Percentiles rank a stretch among this genome's conserved stretches.
These are phyloP conservation scores for Bovichtus variegatus DNA, from an alignment of 2,797 vertebrate genomes.

Conservation along the genomic window DNA sequence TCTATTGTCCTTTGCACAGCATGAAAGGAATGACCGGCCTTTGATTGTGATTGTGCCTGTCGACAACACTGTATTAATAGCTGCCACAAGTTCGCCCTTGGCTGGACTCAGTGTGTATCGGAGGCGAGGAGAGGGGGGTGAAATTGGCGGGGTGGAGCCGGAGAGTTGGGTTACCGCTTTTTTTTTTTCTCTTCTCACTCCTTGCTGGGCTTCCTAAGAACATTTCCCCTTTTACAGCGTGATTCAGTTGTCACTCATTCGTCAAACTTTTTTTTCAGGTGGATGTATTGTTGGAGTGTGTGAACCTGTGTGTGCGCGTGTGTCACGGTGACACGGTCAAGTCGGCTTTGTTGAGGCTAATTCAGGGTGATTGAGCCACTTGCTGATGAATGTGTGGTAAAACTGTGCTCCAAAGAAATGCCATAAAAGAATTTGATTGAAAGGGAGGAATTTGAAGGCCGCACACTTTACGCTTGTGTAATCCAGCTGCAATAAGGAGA, in stretches of 20 bases:
- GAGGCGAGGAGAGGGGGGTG: slow-evolving; percentile 16
- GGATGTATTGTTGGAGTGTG: slow-evolving; percentile 28
- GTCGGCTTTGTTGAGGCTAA: slow-evolving; percentile 26
- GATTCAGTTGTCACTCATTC: slow-evolving; percentile 59
- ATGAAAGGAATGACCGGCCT: slow-evolving; percentile 61
- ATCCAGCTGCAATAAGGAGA: slow-evolving; percentile 36
- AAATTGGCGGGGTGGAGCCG: slow-evolving; percentile 17
- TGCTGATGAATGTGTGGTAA: neutral
- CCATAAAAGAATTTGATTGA: slow-evolving; percentile 7
- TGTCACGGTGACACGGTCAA: slow-evolving; percentile 8
- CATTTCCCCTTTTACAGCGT: slow-evolving; percentile 41
- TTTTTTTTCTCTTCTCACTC: slow-evolving; percentile 33
- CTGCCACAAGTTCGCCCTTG: slow-evolving; percentile 60
- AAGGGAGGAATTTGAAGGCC: slow-evolving; percentile 24
- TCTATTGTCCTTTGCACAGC: slow-evolving; percentile 48
- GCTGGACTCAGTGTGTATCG: slow-evolving; percentile 50
- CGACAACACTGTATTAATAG: slow-evolving; percentile 81
- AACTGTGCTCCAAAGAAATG: slow-evolving; percentile 10
- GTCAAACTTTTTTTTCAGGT: slow-evolving; percentile 14
- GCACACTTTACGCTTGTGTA: slow-evolving; percentile 22
- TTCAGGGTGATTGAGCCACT: slow-evolving; percentile 14
- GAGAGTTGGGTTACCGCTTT: slow-evolving; percentile 26
- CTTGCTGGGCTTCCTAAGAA: slow-evolving; percentile 26
- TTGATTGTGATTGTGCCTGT: slow-evolving; percentile 72
- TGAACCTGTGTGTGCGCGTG: neutral